Percentiles rank a stretch among this genome's conserved stretches.
Evolutionary conservation across 37 sponge, comb jelly and placozoan species (phyloP).

Genomic region (Haliclona indistincta): DNA sequence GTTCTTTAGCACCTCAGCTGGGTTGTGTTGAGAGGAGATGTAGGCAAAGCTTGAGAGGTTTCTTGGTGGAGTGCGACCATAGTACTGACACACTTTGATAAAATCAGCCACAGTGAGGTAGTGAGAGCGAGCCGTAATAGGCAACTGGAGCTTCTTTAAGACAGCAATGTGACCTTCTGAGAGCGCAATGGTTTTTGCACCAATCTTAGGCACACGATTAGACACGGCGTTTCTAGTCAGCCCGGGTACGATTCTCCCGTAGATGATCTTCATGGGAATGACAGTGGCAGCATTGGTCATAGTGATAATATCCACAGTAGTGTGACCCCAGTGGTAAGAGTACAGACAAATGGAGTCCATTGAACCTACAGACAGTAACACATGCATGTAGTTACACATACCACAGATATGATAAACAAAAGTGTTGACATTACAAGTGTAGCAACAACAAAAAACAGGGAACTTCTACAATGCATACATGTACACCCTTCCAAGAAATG

Average conservation of each 20-base stretch:
- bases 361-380: slow-evolving; percentile 11
- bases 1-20: slow-evolving; percentile 24
- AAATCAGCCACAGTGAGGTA: slow-evolving; percentile 51
- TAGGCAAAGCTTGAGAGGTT: slow-evolving; percentile 12
- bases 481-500: neutral
- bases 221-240: slow-evolving; percentile 60
- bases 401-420: neutral
- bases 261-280: slow-evolving; percentile 52
- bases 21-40: slow-evolving; percentile 14
- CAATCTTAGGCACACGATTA: slow-evolving; percentile 47
- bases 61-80: slow-evolving; percentile 17
- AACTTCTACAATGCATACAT: slow-evolving; percentile 9
- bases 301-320: slow-evolving; percentile 33
- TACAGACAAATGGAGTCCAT: slow-evolving; percentile 42
- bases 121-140: slow-evolving; percentile 43
- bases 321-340: slow-evolving; percentile 27
- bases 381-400: neutral
- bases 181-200: slow-evolving; percentile 29
- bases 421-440: neutral
- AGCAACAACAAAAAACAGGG: neutral
- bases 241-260: slow-evolving; percentile 35
- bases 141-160: slow-evolving; percentile 43
- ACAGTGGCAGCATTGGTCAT: slow-evolving; percentile 3
- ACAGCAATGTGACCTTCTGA: slow-evolving; percentile 40
- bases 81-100: slow-evolving; percentile 46